These are phyloP conservation scores for Melitaea cinxia DNA, from an alignment of 1,140 invertebrate genomes.

Conservation along the genomic window DNA sequence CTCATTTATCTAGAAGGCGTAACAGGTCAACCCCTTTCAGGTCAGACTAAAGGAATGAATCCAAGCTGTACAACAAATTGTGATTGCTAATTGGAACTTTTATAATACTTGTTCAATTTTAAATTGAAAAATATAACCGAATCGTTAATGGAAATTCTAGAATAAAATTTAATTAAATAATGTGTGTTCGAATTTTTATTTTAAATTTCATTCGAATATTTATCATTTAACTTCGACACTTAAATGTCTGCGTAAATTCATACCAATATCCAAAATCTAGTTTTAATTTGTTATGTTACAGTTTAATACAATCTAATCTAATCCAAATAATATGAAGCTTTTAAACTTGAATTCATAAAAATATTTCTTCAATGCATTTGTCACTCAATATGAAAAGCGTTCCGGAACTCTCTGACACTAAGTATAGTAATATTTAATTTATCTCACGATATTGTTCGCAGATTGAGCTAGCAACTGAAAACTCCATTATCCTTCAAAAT, in stretches of 20 bases:
- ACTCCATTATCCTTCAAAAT: conserved; percentile 87
- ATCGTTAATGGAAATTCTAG: background rate
- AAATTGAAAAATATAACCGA: background rate
- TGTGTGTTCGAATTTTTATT: too few species aligned
- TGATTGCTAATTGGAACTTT: conserved; percentile 17
- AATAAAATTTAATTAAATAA: conserved; percentile 3
- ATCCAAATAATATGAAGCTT: too few species aligned
- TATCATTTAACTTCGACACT: too few species aligned
- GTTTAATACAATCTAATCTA: too few species aligned
- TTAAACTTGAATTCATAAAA: too few species aligned
- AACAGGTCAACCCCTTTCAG: conserved; percentile 61
- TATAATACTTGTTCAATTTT: conserved; percentile 7
- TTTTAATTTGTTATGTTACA: too few species aligned
- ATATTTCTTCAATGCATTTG: too few species aligned
- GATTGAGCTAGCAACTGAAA: conserved; percentile 87
- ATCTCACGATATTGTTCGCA: conserved; percentile 72
- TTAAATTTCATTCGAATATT: too few species aligned
- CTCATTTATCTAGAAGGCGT: conserved; percentile 60
- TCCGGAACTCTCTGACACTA: background rate
- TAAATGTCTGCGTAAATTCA: too few species aligned
- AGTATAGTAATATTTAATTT: background rate
- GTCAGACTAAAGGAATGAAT: conserved; percentile 43
- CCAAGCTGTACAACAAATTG: conserved; percentile 23
- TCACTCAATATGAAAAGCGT: too few species aligned
- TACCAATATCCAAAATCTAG: too few species aligned